phyloP scores from a whole-genome alignment of 2,888 invertebrate species.

The Pristionchus mayeri region DNA sequence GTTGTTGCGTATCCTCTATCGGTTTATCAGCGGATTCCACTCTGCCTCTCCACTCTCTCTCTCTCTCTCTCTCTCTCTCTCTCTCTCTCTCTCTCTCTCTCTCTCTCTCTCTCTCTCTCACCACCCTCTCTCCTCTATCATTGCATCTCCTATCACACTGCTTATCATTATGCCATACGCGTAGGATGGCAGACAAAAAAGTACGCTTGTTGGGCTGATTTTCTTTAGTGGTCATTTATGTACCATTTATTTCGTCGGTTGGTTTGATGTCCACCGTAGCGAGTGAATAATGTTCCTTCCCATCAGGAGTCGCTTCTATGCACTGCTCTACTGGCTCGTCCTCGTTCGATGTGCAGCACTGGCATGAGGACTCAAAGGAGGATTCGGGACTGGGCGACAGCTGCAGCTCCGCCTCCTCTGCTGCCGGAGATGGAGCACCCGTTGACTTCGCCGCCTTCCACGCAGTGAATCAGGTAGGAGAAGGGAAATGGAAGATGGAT shows the following conservation, averaged over 20 bases:
- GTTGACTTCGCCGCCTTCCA: conserved; percentile 13
- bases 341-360: background rate
- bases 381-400: conserved; percentile 36
- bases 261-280: background rate
- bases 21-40: conserved; percentile 10
- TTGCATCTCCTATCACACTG: background rate
- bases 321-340: conserved; percentile 8
- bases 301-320: conserved; percentile 14
- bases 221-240: background rate
- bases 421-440: background rate
- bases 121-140: background rate
- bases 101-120: background rate
- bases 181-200: conserved; percentile 2
- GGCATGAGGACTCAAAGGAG: background rate
- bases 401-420: background rate
- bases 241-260: background rate
- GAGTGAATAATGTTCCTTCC: background rate
- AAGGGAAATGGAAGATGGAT: too few relatives aligned
- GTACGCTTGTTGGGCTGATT: background rate
- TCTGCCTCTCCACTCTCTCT: background rate
- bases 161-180: background rate
- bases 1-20: conserved; percentile 14
- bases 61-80: background rate
- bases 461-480: conserved; percentile 5
- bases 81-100: background rate